Evolutionary conservation across 2,113 vertebrate species (phyloP).

Genomic region (Condylura cristata): DNA sequence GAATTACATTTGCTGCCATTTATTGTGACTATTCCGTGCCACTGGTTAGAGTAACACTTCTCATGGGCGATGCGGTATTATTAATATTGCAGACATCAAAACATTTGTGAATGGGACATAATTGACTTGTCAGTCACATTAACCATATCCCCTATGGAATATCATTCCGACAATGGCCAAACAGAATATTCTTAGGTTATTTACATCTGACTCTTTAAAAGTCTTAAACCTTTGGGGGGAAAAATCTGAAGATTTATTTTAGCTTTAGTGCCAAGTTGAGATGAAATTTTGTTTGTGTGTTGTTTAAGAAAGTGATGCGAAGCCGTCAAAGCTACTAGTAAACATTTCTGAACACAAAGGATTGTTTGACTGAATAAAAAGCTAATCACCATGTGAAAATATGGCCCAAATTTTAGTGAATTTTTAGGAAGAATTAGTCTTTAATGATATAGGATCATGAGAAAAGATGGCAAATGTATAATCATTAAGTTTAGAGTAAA

Average conservation of each 20-base stretch:
- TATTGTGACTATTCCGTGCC: constrained; percentile 80
- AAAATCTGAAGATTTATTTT: constrained; percentile 73
- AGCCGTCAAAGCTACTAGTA: neutral
- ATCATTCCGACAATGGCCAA: constrained; percentile 33
- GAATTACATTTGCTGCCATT: constrained; percentile 83
- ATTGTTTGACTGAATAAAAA: neutral
- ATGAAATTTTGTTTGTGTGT: neutral
- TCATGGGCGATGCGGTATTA: constrained; percentile 78
- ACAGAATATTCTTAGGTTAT: constrained; percentile 64
- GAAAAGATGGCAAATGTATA: neutral
- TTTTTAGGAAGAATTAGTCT: neutral
- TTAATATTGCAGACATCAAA: constrained; percentile 83
- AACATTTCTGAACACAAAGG: neutral
- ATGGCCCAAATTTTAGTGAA: neutral
- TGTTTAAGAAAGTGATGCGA: neutral
- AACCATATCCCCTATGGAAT: constrained; percentile 73
- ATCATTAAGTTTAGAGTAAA: neutral
- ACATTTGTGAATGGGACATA: constrained; percentile 77
- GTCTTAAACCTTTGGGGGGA: constrained; percentile 68
- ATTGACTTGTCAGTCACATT: constrained; percentile 84
- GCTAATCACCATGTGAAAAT: neutral
- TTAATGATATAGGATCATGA: neutral
- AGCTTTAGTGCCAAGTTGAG: constrained; percentile 50
- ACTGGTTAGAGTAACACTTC: constrained; percentile 75
- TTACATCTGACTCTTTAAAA: constrained; percentile 75